These are phyloP conservation scores for Ramphastos sulfuratus DNA, from an alignment of 2,113 vertebrate genomes.

Conservation along the genomic window DNA sequence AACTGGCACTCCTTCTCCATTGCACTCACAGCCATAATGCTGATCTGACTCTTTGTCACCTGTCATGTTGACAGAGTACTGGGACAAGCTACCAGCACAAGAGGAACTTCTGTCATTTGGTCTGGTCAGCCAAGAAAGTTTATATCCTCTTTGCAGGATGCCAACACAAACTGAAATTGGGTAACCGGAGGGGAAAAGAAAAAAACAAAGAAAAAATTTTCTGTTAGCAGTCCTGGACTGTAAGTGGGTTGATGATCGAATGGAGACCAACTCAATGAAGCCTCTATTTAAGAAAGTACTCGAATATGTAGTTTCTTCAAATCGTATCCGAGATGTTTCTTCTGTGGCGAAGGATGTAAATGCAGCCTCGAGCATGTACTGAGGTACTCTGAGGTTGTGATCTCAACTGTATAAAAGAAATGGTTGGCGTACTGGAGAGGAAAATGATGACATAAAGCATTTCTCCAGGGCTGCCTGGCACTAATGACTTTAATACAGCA, in stretches of 20 bases:
- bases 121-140: neutral
- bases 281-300: neutral
- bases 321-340: neutral
- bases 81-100: neutral
- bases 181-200: neutral
- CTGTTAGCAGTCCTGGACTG: neutral
- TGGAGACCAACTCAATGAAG: neutral
- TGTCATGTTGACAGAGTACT: neutral
- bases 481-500: conserved; percentile 53
- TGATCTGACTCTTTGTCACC: neutral
- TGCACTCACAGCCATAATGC: neutral
- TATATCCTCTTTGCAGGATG: neutral
- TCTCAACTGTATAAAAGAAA: conserved; percentile 12
- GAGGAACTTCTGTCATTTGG: neutral
- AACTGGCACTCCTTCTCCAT: neutral
- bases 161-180: neutral
- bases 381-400: neutral
- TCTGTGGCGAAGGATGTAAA: neutral
- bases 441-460: conserved; percentile 52
- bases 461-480: conserved; percentile 52
- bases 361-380: neutral
- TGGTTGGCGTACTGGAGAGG: neutral
- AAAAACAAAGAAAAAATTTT: neutral
- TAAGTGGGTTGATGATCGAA: neutral
- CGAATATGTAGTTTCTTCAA: neutral